Conservation (phyloP, 2,797 vertebrate genomes). For the Mycteria americana region DNA sequence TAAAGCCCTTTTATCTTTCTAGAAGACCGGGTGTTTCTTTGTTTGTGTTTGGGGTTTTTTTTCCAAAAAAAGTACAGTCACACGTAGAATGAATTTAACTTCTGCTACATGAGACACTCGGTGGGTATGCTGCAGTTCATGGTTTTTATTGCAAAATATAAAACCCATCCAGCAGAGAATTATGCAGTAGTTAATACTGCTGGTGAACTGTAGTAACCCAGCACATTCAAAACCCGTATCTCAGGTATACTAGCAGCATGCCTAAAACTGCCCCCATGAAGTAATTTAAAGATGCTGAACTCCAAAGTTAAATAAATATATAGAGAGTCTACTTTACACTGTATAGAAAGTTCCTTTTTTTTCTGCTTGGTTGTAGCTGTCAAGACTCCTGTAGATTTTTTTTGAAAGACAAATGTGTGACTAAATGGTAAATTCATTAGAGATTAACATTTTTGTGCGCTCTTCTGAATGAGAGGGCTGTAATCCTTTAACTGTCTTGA, state of each 20-base stretch:
- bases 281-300: neutral
- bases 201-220: neutral
- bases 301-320: neutral
- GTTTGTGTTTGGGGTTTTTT: neutral
- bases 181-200: neutral
- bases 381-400: neutral
- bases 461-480: neutral
- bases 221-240: neutral
- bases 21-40: neutral
- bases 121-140: neutral
- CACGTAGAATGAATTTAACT: neutral
- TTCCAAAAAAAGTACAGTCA: neutral
- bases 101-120: neutral
- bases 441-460: neutral
- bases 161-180: neutral
- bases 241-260: neutral
- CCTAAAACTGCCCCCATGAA: neutral
- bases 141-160: neutral
- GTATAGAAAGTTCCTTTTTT: neutral
- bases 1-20: neutral
- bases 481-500: neutral
- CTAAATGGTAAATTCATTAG: neutral
- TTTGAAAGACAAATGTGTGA: neutral
- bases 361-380: neutral
- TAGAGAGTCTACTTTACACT: neutral